phyloP scores from a whole-genome alignment of 2,113 vertebrate genomes.

The Balaeniceps rex region DNA sequence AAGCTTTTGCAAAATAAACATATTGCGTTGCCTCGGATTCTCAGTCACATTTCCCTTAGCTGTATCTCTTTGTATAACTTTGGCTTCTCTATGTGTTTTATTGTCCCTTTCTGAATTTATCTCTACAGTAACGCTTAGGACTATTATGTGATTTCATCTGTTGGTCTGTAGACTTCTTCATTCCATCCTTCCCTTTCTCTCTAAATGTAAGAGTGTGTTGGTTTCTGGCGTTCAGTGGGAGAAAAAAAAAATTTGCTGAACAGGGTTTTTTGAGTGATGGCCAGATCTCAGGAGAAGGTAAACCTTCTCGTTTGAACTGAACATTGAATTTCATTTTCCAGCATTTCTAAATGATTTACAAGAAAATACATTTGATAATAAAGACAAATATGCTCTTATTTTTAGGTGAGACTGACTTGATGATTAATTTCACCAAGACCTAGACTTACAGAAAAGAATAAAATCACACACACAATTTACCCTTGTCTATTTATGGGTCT shows the following conservation, averaged over 20 bases:
- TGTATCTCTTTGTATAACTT: neutral
- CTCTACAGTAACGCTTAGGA: neutral
- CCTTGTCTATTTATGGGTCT: neutral
- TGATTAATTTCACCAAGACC: neutral
- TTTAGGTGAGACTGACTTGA: neutral
- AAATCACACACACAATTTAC: neutral
- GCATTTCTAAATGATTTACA: neutral
- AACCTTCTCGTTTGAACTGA: neutral
- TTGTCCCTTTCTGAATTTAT: neutral
- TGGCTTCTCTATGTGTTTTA: neutral
- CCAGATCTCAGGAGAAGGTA: neutral
- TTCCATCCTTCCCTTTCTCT: neutral
- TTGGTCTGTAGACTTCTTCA: neutral
- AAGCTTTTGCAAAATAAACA: neutral
- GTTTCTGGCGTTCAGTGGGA: neutral
- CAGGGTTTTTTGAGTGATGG: neutral
- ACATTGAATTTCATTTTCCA: neutral
- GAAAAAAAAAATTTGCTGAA: neutral
- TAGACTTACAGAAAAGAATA: neutral
- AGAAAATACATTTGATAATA: neutral
- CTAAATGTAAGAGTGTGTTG: neutral
- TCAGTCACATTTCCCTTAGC: neutral
- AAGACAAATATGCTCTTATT: neutral
- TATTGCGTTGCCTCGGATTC: neutral
- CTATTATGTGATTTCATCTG: neutral